phyloP scores from a whole-genome alignment of 53 echinoderm and acorn worm species.

The Echinometra lucunter region DNA sequence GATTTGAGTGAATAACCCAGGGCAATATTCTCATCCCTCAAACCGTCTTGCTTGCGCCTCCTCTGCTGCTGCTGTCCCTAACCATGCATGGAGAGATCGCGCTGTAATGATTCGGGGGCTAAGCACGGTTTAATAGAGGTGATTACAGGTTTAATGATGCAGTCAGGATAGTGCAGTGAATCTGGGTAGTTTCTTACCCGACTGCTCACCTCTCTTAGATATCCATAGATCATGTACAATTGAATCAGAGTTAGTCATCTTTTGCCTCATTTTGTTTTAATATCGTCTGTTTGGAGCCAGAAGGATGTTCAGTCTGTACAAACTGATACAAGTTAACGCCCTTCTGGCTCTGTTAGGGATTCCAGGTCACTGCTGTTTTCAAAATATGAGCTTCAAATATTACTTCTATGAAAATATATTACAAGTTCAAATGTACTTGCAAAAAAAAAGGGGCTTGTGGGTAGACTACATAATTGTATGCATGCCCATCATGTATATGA shows the following conservation, averaged over 20 bases:
- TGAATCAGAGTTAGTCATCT: neutral
- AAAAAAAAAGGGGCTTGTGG: too few species aligned
- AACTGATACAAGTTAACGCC: too few species aligned
- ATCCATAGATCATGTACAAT: neutral
- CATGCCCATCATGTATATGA: too few species aligned
- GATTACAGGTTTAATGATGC: conserved; percentile 29
- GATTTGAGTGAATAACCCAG: neutral
- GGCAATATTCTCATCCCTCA: neutral
- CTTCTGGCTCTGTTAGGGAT: too few species aligned
- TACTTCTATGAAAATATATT: too few species aligned
- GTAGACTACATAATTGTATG: too few species aligned
- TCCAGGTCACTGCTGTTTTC: too few species aligned
- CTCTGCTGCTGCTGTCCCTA: neutral
- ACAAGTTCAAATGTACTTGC: too few species aligned
- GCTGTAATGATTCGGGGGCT: conserved; percentile 9
- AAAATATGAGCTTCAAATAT: too few species aligned
- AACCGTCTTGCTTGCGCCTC: neutral
- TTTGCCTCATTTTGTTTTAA: neutral
- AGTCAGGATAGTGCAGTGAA: neutral
- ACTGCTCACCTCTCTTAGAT: neutral
- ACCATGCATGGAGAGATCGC: neutral
- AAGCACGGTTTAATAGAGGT: neutral
- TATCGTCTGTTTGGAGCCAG: too few species aligned
- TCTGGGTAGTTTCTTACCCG: neutral
- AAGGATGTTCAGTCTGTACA: neutral